Conservation (phyloP, 2,113 vertebrate species). For the Paradoxurus hermaphroditus region DNA sequence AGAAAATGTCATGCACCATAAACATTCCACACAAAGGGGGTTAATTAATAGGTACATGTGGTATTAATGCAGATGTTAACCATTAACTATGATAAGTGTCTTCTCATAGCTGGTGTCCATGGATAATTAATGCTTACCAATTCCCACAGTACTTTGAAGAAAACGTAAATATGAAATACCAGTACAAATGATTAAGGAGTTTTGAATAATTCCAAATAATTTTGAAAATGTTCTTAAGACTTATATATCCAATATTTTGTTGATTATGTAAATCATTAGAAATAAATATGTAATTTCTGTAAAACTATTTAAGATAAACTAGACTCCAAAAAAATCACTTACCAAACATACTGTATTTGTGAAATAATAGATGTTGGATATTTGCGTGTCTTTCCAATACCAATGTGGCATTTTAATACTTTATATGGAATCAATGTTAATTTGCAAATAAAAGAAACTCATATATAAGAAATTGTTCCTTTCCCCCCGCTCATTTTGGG, state of each 20-base stretch:
- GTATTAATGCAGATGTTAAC: constrained; percentile 70
- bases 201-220: constrained; percentile 47
- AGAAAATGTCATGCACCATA: constrained; percentile 66
- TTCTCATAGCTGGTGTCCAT: constrained; percentile 43
- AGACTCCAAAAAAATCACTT: background rate
- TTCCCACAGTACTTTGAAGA: constrained; percentile 30
- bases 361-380: background rate
- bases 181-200: background rate
- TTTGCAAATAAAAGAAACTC: constrained; percentile 15
- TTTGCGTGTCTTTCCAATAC: background rate
- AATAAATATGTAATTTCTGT: constrained; percentile 5
- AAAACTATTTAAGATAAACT: constrained; percentile 6
- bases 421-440: background rate
- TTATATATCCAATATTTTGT: constrained; percentile 3
- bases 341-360: background rate
- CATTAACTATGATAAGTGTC: constrained; percentile 63
- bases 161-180: constrained; percentile 35
- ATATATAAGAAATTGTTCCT: background rate
- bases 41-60: constrained; percentile 62
- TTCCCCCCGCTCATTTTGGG: background rate
- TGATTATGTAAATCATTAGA: background rate
- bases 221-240: constrained; percentile 29
- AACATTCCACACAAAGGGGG: constrained; percentile 63
- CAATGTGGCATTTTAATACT: background rate
- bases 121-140: constrained; percentile 48